Base-by-base conservation (phyloP, 2,113 vertebrate species). In the Petaurus breviceps region DNA sequence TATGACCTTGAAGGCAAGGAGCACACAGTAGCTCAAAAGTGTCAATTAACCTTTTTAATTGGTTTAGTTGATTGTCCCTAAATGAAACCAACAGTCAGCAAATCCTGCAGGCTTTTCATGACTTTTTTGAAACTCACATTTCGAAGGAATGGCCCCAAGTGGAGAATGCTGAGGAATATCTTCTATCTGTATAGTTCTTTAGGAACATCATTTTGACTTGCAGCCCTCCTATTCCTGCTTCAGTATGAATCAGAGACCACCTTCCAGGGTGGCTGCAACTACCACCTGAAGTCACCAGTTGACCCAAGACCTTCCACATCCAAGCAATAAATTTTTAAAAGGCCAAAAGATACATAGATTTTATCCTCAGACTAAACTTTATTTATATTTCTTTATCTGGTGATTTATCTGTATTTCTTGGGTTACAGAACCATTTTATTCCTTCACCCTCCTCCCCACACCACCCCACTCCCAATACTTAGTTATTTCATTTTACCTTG, bases 1-100 rank as follows among this genome's bases (percentile, higher is more conserved):
- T 95, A 91, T 98, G 98, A 99, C 98, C 98, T 99, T 99, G 98
- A 98, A 98, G 98, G 98, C 93, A 96, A 97, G 97, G 98, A 98
- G 97, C 96, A 89, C 96, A 96, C 95, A 57, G 95, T 94, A 97
- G 97, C 97, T 98, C 96, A 94, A 94, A 97, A 96, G 92, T 98
- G 97, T 96, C 97, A 96, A 96, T 96, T 98, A 97, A 97, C 96
- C 97, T 99, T 94, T 97, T 94, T 97, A 97, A 97, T 95, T 96
- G 96, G 93, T 97, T 98, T 98, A 97, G 94, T 97, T 97, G 95
- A 98, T 92, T 98, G 93, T 95, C 94, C 94, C 90, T 95, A 96
- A 97, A 97, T 95, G 93, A 94, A 95, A 91, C 77, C 95, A 94
- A 55, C 93, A 95, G 93, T 90, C 95, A 94, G 68, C 14, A 94